Conservation (phyloP, 2,113 vertebrate genomes). For the Ceyx cyanopectus region DNA sequence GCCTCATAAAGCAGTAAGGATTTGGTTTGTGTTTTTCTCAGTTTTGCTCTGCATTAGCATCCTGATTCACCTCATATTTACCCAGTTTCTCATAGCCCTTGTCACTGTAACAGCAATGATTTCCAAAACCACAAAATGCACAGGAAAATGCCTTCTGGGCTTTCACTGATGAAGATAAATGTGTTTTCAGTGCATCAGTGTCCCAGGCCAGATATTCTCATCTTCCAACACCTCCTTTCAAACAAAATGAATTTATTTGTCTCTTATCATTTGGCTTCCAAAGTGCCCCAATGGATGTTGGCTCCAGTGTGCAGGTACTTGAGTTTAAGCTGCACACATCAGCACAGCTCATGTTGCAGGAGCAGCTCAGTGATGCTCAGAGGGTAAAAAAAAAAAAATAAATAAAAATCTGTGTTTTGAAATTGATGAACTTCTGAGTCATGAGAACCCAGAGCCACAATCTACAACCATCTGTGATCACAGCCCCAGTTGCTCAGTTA, state of each 20-base stretch:
- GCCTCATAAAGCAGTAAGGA: neutral
- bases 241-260: neutral
- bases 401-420: neutral
- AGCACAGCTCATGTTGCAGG: neutral
- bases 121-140: neutral
- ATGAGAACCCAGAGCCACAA: neutral
- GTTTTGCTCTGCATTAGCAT: neutral
- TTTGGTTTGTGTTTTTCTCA: neutral
- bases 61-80: neutral
- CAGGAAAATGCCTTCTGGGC: neutral
- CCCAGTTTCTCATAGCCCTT: neutral
- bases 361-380: neutral
- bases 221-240: neutral
- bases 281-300: neutral
- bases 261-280: neutral
- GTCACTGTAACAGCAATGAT: neutral
- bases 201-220: neutral
- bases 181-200: neutral
- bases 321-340: neutral
- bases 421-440: slow-evolving; percentile 2
- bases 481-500: slow-evolving; percentile 46
- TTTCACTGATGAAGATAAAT: neutral
- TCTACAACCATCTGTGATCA: slow-evolving; percentile 45
- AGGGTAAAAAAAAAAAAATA: neutral
- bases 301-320: neutral